A percentile compares a stretch with the other conserved stretches of the same genome.
These are phyloP conservation scores for Eospalax fontanierii DNA, from an alignment of 2,797 vertebrate species.

Conservation along the genomic window DNA sequence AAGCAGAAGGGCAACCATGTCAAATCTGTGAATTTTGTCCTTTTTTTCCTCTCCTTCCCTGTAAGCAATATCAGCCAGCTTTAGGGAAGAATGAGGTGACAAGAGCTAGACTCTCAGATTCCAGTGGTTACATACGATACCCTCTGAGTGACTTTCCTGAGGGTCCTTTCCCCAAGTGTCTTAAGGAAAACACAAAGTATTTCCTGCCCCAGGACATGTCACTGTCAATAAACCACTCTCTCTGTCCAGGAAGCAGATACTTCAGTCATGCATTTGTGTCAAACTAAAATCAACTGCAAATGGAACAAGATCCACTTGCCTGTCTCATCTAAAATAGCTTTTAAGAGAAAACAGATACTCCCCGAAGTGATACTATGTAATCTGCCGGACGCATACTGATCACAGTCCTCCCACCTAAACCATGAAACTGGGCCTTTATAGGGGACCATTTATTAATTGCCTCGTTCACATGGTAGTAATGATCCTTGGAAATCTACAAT, in stretches of 20 bases:
- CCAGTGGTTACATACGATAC: not conserved
- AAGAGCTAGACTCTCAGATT: not conserved
- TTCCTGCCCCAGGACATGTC: not conserved
- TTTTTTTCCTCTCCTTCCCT: not conserved
- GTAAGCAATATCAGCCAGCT: not conserved
- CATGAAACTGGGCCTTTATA: not conserved
- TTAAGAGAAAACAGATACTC: not conserved
- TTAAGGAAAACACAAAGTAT: not conserved
- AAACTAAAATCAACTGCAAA: not conserved
- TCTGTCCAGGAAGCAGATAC: not conserved
- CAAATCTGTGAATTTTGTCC: conserved; percentile 46
- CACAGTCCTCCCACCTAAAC: not conserved
- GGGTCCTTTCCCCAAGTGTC: not conserved
- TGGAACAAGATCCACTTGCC: not conserved
- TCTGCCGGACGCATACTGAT: not conserved
- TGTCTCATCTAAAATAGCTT: not conserved
- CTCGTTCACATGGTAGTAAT: not conserved
- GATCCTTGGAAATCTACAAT: conserved; percentile 9
- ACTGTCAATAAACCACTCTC: not conserved
- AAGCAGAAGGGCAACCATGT: conserved; percentile 28
- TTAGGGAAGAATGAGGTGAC: not conserved
- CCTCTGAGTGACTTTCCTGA: not conserved
- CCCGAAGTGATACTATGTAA: not conserved
- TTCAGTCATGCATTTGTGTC: not conserved
- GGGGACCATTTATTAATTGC: not conserved